Base-by-base conservation (phyloP, 2,797 vertebrate genomes). In the Phaenicophaeus curvirostris region DNA sequence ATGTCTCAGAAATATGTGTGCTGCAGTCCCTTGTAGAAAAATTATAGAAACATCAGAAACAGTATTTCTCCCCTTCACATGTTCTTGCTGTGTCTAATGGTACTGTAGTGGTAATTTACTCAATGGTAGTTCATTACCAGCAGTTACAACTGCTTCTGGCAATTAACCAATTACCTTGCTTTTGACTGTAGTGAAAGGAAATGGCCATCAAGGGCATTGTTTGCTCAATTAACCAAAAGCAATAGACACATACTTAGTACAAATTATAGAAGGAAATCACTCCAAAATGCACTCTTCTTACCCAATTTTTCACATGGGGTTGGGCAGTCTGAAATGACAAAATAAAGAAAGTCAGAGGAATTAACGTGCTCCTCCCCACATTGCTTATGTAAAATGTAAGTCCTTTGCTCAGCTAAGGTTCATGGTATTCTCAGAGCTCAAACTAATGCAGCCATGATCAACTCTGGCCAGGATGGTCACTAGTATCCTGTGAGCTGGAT, bases 161-260 rank as follows among this genome's bases (percentile, higher is more conserved):
- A 94, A 86, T 92, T 95, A 97, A 95, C 95, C 97, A 98, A 98
- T 98, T 97, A 97, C 94, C 87, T 97, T 97, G 88, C 79, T 63
- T 97, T 93, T 94, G 94, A 95, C 80, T 89, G 86, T 91, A 81
- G 55, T 82, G 86, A 93, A 96, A 55, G 44, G 73, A 87, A 97
- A 96, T 81, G 71, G 91, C 79, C 91, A 88, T 97, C 96, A 97
- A 95, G 95, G 97, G 97, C 93, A 96, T 89, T 97, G 74, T 97
- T 96, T 97, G 96, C 96, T 97, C 96, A 97, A 97, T 98, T 97
- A 97, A 95, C 94, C 93, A 89, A 97, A 96, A 97, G 50, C 74
- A 92, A 83, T 57, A 96, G 89, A 97, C 94, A 97, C 87, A 97
- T 93, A 84, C 54, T 74, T 90, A 92, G 89, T 93, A 96, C 92